Evolutionary conservation across 2,113 vertebrate species (phyloP).

Genomic region (Dicrurus megarhynchus): DNA sequence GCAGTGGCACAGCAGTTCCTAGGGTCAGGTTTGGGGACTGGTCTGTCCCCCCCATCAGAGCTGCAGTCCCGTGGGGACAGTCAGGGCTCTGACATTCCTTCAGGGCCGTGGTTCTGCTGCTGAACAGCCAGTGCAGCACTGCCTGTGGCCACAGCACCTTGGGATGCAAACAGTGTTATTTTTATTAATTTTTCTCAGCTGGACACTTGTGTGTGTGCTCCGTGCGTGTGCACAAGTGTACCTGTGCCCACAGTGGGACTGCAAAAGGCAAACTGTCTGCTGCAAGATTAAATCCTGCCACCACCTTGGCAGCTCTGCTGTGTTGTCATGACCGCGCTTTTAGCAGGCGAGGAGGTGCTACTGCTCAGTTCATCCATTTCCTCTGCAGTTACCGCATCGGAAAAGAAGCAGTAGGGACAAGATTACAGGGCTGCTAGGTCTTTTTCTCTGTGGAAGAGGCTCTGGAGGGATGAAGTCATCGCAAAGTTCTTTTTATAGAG

Average conservation of each 20-base stretch:
- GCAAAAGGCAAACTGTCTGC: background rate
- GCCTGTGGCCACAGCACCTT: background rate
- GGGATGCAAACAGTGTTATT: background rate
- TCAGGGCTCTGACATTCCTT: background rate
- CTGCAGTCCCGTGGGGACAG: rapidly evolving
- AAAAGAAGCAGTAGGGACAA: background rate
- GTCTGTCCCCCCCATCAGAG: background rate
- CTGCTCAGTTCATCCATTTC: background rate
- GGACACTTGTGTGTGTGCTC: background rate
- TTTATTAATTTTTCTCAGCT: background rate
- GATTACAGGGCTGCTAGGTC: slow-evolving; percentile 1
- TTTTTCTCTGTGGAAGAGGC: background rate
- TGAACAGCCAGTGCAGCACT: background rate
- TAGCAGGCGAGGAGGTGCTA: background rate
- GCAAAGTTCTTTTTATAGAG: background rate
- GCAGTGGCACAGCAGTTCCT: background rate
- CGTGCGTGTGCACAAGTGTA: rapidly evolving
- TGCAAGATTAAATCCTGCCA: background rate
- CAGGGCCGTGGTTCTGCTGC: rapidly evolving
- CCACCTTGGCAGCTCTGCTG: background rate
- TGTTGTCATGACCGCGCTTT: rapidly evolving
- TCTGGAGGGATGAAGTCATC: slow-evolving; percentile 13
- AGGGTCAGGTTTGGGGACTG: background rate
- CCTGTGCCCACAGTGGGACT: background rate
- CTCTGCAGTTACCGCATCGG: background rate